Evolutionary conservation across 1,140 invertebrate species (phyloP).

Genomic region (Myzus persicae): DNA sequence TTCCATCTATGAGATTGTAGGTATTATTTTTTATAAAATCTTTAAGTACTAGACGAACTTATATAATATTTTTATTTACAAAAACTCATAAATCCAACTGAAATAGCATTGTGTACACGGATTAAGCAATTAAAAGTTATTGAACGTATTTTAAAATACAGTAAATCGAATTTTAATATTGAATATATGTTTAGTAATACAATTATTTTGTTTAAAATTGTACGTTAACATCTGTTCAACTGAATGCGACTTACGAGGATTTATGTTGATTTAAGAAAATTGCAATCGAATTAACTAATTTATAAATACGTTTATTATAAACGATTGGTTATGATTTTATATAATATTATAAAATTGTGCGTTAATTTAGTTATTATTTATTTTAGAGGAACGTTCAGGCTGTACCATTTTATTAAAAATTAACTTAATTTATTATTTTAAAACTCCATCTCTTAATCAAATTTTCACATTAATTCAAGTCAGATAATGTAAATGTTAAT

Average conservation of each 20-base stretch:
- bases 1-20: not conserved
- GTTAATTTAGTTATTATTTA: conserved; percentile 9
- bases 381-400: not conserved
- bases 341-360: not conserved
- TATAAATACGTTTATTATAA: no score
- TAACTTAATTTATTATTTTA: not conserved
- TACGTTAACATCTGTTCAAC: no score
- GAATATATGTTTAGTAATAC: no score
- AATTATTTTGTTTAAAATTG: no score
- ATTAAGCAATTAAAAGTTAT: not conserved
- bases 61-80: not conserved
- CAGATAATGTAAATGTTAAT: not conserved
- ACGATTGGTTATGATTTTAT: no score
- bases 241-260: not conserved
- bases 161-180: not conserved
- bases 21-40: not conserved
- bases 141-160: not conserved
- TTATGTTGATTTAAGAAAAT: not conserved
- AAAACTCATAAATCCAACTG: not conserved
- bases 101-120: not conserved
- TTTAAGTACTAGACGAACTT: not conserved
- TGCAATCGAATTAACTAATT: no score
- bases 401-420: not conserved
- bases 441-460: not conserved
- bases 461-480: not conserved